A percentile compares a stretch with the other conserved stretches of the same genome.
phyloP scores from a whole-genome alignment of 2,113 vertebrate genomes.

The Candoia aspera region DNA sequence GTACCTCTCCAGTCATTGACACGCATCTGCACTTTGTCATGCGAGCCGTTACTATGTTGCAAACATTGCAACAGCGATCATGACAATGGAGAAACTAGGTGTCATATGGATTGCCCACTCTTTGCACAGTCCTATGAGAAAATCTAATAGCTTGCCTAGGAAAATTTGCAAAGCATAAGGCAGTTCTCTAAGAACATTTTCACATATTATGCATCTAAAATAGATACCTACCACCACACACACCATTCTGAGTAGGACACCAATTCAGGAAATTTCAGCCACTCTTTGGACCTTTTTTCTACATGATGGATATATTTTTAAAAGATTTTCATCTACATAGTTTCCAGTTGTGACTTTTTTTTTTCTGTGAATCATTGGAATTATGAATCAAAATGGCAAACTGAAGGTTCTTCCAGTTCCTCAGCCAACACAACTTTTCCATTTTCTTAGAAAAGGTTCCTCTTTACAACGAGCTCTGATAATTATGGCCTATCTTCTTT shows the following conservation, averaged over 20 bases:
- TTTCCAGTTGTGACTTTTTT: not conserved
- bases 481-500: conserved; percentile 32
- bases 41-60: too few relatives aligned
- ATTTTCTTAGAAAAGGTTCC: not conserved
- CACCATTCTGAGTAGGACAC: not conserved
- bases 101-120: too few relatives aligned
- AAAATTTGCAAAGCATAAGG: not conserved
- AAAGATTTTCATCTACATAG: not conserved
- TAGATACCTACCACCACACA: too few relatives aligned
- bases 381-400: not conserved
- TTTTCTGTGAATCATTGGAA: not conserved
- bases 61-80: too few relatives aligned
- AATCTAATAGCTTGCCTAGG: too few relatives aligned
- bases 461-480: not conserved
- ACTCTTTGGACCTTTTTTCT: not conserved
- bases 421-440: not conserved
- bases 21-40: too few relatives aligned
- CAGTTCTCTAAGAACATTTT: not conserved
- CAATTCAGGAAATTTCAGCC: not conserved
- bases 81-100: too few relatives aligned
- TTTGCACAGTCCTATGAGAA: too few relatives aligned
- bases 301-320: not conserved
- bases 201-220: not conserved
- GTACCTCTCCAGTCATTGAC: too few relatives aligned
- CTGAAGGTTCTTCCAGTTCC: not conserved